These are phyloP conservation scores for Tachysurus fulvidraco DNA, from an alignment of 2,113 vertebrate species.

Conservation along the genomic window DNA sequence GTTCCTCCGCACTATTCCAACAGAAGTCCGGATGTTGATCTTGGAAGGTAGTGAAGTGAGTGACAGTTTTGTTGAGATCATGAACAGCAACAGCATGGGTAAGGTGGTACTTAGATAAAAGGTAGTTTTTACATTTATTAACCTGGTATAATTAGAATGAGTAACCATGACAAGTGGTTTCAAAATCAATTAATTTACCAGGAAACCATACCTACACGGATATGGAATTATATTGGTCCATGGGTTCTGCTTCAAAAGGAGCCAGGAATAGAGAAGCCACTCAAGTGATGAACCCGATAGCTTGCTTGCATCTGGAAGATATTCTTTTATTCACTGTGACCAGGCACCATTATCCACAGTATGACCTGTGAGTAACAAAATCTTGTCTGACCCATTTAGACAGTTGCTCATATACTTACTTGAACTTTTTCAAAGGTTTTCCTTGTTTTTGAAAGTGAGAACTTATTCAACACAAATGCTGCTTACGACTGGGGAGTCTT, in stretches of 20 bases:
- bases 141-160: not conserved
- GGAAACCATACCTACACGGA: slow-evolving; percentile 36
- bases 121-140: slow-evolving; percentile 28
- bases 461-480: slow-evolving; percentile 82
- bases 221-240: slow-evolving; percentile 34
- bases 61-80: slow-evolving; percentile 18
- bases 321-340: slow-evolving; percentile 78
- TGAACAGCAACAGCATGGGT: not conserved
- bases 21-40: slow-evolving; percentile 66
- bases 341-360: slow-evolving; percentile 78
- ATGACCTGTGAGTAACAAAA: slow-evolving; percentile 79
- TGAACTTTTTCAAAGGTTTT: not conserved
- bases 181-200: slow-evolving; percentile 12
- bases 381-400: not conserved
- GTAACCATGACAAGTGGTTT: slow-evolving; percentile 1
- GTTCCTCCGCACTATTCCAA: slow-evolving; percentile 70
- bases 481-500: slow-evolving; percentile 88
- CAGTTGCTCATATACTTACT: not conserved
- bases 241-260: slow-evolving; percentile 16
- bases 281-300: slow-evolving; percentile 82
- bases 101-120: slow-evolving; percentile 6
- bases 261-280: not conserved
- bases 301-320: slow-evolving; percentile 72
- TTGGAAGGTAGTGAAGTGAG: slow-evolving; percentile 28
- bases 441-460: slow-evolving; percentile 70